phyloP scores from a whole-genome alignment of 1,140 invertebrate species.

The Pseudobourletiella spinata region DNA sequence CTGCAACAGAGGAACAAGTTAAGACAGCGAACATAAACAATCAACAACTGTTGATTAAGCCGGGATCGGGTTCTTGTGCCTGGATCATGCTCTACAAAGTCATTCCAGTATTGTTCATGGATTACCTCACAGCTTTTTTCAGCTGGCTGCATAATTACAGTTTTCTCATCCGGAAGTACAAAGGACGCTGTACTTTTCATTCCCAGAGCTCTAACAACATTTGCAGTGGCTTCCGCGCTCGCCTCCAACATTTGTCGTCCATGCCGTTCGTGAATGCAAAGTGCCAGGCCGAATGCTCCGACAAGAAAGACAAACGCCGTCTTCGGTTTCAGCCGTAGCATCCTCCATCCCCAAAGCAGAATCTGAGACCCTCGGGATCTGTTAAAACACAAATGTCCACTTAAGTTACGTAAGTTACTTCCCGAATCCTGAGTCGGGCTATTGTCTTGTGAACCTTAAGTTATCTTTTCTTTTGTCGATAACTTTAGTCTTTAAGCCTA shows the following conservation, averaged over 20 bases:
- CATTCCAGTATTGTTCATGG: background rate
- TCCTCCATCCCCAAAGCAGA: too few relatives aligned
- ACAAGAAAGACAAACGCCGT: background rate
- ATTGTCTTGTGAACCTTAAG: too few relatives aligned
- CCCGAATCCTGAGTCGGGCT: too few relatives aligned
- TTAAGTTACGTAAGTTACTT: too few relatives aligned
- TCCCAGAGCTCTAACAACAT: constrained; percentile 7
- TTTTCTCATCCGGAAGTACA: constrained; percentile 15
- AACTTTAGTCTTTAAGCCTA: too few relatives aligned
- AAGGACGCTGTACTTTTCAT: constrained; percentile 7
- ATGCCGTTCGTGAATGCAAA: background rate
- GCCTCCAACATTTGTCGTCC: background rate
- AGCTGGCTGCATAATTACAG: constrained; percentile 13
- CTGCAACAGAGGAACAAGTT: constrained; percentile 4
- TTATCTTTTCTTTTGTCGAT: too few relatives aligned
- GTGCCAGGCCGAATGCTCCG: background rate
- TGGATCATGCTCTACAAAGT: too few relatives aligned
- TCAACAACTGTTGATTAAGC: background rate
- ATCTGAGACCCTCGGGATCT: too few relatives aligned
- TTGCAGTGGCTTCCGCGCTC: background rate
- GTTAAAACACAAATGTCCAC: too few relatives aligned
- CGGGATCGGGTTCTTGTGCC: too few relatives aligned
- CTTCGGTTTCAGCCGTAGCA: background rate
- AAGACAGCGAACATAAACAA: background rate
- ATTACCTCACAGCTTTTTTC: constrained; percentile 6